Conservation (phyloP, 2,113 vertebrate genomes). For the Caloenas nicobarica region DNA sequence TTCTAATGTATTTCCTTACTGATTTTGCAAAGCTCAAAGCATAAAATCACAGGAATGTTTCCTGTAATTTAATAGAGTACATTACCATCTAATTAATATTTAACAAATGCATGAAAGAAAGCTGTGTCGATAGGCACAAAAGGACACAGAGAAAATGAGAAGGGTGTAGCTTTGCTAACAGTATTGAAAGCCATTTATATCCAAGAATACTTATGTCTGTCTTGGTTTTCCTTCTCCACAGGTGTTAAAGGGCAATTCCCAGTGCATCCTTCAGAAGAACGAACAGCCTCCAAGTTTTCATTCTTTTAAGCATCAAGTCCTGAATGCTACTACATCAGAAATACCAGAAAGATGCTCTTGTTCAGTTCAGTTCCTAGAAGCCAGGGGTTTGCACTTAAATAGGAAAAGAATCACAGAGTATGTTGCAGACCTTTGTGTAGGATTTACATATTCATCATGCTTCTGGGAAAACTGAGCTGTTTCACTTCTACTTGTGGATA, state of each 20-base stretch:
- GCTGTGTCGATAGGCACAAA: neutral
- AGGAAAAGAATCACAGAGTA: neutral
- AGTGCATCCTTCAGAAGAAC: neutral
- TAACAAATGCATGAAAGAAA: constrained; percentile 28
- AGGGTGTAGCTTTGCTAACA: neutral
- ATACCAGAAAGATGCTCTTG: neutral
- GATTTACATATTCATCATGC: neutral
- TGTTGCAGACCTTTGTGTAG: neutral
- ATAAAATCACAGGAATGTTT: constrained; percentile 14
- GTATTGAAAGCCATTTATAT: neutral
- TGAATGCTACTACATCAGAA: neutral
- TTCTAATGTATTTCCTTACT: neutral
- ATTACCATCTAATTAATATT: constrained; percentile 46
- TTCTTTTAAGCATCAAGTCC: neutral
- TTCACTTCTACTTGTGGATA: neutral
- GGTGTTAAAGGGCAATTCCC: neutral
- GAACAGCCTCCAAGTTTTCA: neutral
- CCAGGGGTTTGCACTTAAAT: neutral
- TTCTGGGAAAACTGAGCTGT: neutral
- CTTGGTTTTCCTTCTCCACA: neutral
- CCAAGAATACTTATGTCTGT: neutral
- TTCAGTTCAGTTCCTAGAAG: neutral
- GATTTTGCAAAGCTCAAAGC: constrained; percentile 24
- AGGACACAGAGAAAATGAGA: neutral
- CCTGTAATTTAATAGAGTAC: constrained; percentile 23